A percentile compares a stretch with the other conserved stretches of the same genome.
phyloP scores from a whole-genome alignment of 2,888 invertebrate genomes.

The Girardia tigrina region DNA sequence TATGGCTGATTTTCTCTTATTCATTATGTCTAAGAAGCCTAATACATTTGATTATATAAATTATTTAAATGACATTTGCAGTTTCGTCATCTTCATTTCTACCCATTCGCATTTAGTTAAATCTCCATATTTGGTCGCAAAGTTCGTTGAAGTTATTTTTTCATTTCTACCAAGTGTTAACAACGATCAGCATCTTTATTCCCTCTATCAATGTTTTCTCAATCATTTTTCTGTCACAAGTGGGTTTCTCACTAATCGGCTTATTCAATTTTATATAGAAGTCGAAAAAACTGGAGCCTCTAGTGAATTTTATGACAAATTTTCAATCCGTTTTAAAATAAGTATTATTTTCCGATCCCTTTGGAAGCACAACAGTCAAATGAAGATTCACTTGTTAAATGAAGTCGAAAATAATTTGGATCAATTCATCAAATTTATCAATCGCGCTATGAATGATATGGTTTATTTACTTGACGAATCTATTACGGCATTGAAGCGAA shows the following conservation, averaged over 20 bases:
- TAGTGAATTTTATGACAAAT: constrained; percentile 97
- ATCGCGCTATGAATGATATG: constrained; percentile 95
- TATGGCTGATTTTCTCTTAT: constrained; percentile 25
- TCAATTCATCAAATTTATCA: constrained; percentile 86
- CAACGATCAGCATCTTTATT: no score
- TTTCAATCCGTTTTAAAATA: constrained; percentile 91
- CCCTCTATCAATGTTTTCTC: no score
- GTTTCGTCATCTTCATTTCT: no score
- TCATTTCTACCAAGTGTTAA: constrained; percentile 53
- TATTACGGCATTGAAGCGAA: constrained; percentile 65
- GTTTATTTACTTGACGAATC: constrained; percentile 91
- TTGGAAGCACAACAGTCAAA: no score
- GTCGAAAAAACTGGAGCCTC: constrained; percentile 92
- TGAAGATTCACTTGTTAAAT: no score
- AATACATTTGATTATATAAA: background rate
- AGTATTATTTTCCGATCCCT: constrained; percentile 80
- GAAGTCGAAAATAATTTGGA: no score
- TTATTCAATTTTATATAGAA: constrained; percentile 96
- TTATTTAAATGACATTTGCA: constrained; percentile 17
- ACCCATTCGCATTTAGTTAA: no score
- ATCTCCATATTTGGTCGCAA: no score
- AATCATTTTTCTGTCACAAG: no score
- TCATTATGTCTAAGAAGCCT: no score
- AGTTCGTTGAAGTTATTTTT: constrained; percentile 71
- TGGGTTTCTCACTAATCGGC: no score